These are phyloP conservation scores for Sarcophaga carnaria DNA, from an alignment of 2,888 invertebrate genomes.

Conservation along the genomic window DNA sequence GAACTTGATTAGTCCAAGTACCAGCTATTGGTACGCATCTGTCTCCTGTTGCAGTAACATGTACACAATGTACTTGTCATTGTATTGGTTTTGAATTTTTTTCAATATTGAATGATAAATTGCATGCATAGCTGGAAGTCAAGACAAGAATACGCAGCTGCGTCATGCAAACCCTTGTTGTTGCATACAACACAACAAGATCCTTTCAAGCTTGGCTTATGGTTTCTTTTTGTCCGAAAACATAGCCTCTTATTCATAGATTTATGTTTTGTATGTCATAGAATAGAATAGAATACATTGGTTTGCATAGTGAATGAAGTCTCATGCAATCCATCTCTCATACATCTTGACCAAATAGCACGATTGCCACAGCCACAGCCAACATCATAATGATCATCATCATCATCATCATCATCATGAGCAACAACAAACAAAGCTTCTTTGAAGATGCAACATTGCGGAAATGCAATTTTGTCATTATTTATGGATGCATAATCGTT, in stretches of 20 bases:
- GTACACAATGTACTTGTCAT: constrained; percentile 7
- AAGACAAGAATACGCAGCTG: constrained; percentile 67
- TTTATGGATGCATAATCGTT: constrained; percentile 77
- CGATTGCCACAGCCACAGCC: not conserved
- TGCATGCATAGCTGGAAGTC: constrained; percentile 68
- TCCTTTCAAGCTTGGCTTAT: no score
- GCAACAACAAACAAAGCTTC: constrained; percentile 13
- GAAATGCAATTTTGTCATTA: constrained; percentile 81
- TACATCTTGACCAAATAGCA: not conserved
- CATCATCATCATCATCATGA: not conserved
- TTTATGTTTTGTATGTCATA: no score
- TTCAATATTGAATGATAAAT: constrained; percentile 65
- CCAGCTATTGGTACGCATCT: constrained; percentile 53
- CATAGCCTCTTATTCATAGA: no score
- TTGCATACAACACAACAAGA: constrained; percentile 23
- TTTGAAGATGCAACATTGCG: constrained; percentile 73
- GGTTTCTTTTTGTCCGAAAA: no score
- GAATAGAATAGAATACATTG: not conserved
- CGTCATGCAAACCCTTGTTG: constrained; percentile 66
- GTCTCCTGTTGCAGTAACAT: constrained; percentile 14
- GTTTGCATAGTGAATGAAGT: not conserved
- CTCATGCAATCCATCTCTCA: constrained; percentile 48
- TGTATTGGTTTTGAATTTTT: constrained; percentile 5
- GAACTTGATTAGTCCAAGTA: no score
- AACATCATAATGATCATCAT: constrained; percentile 5